Evolutionary conservation across 1,140 invertebrate genomes (phyloP).

Genomic region (Tetramorium alpestre): DNA sequence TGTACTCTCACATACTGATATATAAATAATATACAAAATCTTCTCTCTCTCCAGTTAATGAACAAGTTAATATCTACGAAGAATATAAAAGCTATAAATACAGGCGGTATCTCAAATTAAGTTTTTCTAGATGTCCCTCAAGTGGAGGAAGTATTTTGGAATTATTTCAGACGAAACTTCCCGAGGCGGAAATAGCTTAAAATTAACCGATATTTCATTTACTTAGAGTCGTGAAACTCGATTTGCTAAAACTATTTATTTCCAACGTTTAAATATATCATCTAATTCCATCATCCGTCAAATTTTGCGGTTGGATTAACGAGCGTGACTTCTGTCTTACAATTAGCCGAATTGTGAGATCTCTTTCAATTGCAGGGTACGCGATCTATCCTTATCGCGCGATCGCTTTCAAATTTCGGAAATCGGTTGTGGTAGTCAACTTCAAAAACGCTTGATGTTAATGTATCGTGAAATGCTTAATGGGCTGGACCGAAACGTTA

Average conservation of each 20-base stretch:
- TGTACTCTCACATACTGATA: not conserved
- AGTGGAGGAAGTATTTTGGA: not conserved
- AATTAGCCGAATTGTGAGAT: not conserved
- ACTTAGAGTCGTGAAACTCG: not conserved
- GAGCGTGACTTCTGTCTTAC: not conserved
- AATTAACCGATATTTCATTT: not conserved
- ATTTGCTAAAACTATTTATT: slow-evolving; percentile 5
- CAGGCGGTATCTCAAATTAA: not conserved
- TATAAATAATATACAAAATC: not conserved
- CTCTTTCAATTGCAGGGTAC: not conserved
- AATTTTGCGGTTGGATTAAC: not conserved
- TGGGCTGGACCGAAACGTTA: slow-evolving; percentile 36
- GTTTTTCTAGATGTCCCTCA: not conserved
- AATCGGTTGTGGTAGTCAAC: slow-evolving; percentile 35
- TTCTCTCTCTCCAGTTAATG: too few relatives aligned
- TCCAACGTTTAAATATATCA: not conserved
- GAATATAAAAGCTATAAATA: not conserved
- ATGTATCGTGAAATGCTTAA: slow-evolving; percentile 55
- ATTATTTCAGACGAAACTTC: not conserved
- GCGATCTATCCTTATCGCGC: not conserved
- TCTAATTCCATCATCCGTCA: not conserved
- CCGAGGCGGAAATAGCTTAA: not conserved
- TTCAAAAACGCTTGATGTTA: slow-evolving; percentile 40
- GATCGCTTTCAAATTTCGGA: slow-evolving; percentile 22
- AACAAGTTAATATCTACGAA: not conserved